Conservation (phyloP, 2,888 invertebrate genomes). For the Diaphora mendica region DNA sequence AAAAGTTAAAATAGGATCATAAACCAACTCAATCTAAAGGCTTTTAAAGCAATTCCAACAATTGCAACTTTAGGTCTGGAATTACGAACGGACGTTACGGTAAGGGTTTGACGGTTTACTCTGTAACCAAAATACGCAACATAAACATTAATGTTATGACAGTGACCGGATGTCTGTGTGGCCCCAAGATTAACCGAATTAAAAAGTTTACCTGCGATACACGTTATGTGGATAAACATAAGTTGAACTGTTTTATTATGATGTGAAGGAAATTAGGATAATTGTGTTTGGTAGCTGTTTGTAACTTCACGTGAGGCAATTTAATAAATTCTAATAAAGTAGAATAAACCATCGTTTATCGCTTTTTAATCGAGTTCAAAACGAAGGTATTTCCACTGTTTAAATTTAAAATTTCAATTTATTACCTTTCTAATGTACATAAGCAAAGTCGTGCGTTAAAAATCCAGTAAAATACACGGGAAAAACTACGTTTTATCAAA, state of each 20-base stretch:
- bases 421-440: no score
- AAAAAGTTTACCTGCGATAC: slow-evolving; percentile 30
- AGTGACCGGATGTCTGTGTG: slow-evolving; percentile 31
- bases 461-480: no score
- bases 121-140: slow-evolving; percentile 38
- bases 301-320: not conserved
- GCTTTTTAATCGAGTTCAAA: not conserved
- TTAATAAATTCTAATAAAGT: not conserved
- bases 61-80: slow-evolving; percentile 28
- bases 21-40: slow-evolving; percentile 20
- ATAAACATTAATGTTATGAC: slow-evolving; percentile 45
- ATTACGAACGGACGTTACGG: slow-evolving; percentile 26
- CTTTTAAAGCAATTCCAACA: slow-evolving; percentile 25
- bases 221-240: slow-evolving; percentile 17
- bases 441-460: no score
- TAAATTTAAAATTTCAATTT: no score
- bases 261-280: not conserved
- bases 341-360: not conserved
- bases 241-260: slow-evolving; percentile 16
- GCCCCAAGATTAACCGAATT: slow-evolving; percentile 34
- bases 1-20: slow-evolving; percentile 12
- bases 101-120: slow-evolving; percentile 32
- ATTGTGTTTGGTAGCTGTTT: not conserved
- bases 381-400: not conserved
- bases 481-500: no score